Base-by-base conservation (phyloP, 2,888 invertebrate genomes). In the Parasteatoda lunata region DNA sequence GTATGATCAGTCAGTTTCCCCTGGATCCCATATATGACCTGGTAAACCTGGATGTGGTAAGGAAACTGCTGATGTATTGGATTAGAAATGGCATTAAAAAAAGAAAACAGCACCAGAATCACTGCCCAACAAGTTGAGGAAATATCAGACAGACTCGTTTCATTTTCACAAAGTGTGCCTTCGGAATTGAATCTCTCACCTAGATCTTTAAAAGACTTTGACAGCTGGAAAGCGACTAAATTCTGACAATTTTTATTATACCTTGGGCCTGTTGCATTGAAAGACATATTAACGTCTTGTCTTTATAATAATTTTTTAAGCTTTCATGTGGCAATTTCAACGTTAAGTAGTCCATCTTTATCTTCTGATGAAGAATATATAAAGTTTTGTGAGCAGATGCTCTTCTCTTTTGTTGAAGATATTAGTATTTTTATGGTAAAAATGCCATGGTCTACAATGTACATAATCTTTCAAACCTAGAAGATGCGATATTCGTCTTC, bases 21-120 rank as follows among this genome's bases (percentile, higher is more conserved):
- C n/a, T 80, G 13, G 80, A 73, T 48, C 52, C 45, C 13, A 80
- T 80, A 73, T 73, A n/a, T n/a, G n/a, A 80, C 45, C 7, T 80
- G 13, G 52, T 80, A 11, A 3, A 13, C n/a, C 48, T 81, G 7
- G 81, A 75, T 47, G 69, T 51, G 5, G 52, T 81, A 7, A 11
- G 68, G 1, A 81, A 81, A 69, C 48, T 81, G n/a, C 8, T 81
- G 4, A 13, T 75, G 0, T 54, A 45, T 54, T 48, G 73, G 75
- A 59, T 73, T 0, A 47, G 30, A 54, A 52, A 72, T 15, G 54
- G 73, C 0, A 13, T 54, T 6, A 9, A 47, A 54, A 54, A 70
- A 70, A 47, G 48, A 11, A 11, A 70, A 70, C 11, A 70, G 48
- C n/a, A 54, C 59, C 8, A 51, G 54, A 11, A 77, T 77, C 8